Evolutionary conservation across 53 echinoderm and acorn worm genomes (phyloP), one percentile per base, ranked within the genome.

Genomic region (Pentamera pediparva): DNA sequence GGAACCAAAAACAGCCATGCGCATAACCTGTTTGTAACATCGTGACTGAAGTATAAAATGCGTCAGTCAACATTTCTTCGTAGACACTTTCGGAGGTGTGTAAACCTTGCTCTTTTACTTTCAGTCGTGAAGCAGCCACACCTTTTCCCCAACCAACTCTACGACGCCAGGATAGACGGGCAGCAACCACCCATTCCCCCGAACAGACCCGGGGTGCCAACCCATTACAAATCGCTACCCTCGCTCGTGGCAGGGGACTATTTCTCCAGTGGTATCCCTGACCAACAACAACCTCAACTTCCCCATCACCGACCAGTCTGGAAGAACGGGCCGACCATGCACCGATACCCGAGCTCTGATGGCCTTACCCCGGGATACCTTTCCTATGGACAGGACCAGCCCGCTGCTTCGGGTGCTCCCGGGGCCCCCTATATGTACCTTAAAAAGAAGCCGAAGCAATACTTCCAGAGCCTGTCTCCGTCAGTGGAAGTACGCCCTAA

Each of bases 141-240:
- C 28, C 34, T 62, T 8, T 65, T 22, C 25, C 65, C 65, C 15
- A 65, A 65, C 25, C 65, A 65, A 65, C 4, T 65, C 25, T 65
- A 65, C 41, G 65, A 43, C 65, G 28, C 65, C 41, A 34, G 37
- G 22, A 26, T 65, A 24, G 41, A 10, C 1, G 25, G 40, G 25
- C n/a, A n/a, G n/a, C n/a, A n/a, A n/a, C 41, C 65, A 35, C 65
- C 65, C 11, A 41, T 65, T 4, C 40, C 26, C 5, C 65, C 65
- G 0, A 35, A 25, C 13, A 39, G 65, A 21, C 65, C 20, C 30
- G 67, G 45, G 43, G 30, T 29, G 7, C 67, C 67, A 13, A 10
- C 39, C 30, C 67, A 43, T 26, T 31, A 67, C 38, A 67, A 67
- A 45, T 67, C 67, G 2, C 21, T 67, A 27, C 67, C 67, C 18